phyloP scores from a whole-genome alignment of 2,797 vertebrate species.

The Falco naumanni region DNA sequence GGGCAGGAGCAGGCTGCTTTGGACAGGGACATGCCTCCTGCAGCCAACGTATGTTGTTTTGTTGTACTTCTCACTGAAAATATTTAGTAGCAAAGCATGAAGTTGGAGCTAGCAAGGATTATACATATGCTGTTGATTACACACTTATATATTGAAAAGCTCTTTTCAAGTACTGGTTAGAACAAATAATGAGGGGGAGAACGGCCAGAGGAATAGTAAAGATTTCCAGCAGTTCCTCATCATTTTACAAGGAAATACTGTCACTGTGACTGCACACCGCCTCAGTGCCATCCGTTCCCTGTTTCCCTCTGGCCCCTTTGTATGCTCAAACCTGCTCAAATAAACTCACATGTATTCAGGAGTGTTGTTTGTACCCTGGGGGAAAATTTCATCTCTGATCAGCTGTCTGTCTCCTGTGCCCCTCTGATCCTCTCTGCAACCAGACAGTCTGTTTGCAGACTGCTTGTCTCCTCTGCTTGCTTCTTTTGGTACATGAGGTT shows the following conservation, averaged over 20 bases:
- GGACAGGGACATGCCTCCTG: not conserved
- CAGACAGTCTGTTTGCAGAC: not conserved
- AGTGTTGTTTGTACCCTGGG: not conserved
- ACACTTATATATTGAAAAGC: not conserved
- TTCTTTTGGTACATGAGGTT: not conserved
- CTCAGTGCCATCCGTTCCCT: not conserved
- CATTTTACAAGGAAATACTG: not conserved
- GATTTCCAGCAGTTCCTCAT: not conserved
- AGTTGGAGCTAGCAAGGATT: not conserved
- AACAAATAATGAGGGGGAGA: not conserved
- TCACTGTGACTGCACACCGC: not conserved
- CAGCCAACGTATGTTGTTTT: not conserved
- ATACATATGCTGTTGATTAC: not conserved
- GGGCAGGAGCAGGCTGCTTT: not conserved
- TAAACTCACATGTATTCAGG: not conserved
- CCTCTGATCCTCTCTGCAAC: not conserved
- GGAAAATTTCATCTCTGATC: slow-evolving; percentile 27
- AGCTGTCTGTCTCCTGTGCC: slow-evolving; percentile 7
- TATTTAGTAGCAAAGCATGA: not conserved
- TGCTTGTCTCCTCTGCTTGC: not conserved
- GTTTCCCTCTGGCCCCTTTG: not conserved
- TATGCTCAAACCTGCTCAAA: not conserved
- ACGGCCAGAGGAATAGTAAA: not conserved
- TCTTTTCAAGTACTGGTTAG: not conserved
- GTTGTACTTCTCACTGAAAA: not conserved